Base-by-base conservation (phyloP, 2,113 vertebrate genomes). In the Ailuropoda melanoleuca region DNA sequence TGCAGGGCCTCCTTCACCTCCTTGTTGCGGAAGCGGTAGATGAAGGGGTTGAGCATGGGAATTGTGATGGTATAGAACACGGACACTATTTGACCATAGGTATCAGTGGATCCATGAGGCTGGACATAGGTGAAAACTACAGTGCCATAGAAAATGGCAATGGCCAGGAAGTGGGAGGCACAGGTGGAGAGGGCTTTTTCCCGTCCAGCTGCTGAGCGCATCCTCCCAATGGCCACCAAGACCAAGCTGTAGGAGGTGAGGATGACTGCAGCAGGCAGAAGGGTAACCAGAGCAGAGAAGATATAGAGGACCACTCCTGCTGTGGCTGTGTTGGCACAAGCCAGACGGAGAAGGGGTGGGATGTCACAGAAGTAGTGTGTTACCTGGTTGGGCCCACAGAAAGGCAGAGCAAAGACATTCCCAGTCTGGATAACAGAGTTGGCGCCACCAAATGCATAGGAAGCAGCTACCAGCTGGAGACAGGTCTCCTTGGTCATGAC, bases 11-110 rank as follows among this genome's bases (percentile, higher is more conserved):
- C 60, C 62, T 96, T 96, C 6, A 96, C 95, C 68, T 98, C 93
- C 34, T 93, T 88, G 83, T 97, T 97, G 37, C 74, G 72, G 80
- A 98, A 90, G 92, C 98, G 97, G 1, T 95, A 96, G 83, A 93
- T 98, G 84, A 97, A 88, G 19, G 94, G 93, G 14, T 95, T 96
- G 90, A 97, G 95, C 94, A 78, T 97, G 48, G 95, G 92, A 10
- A 88, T 97, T 37, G 96, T 23, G 58, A 97, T 90, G 80, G 95
- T 97, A 56, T 92, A 96, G 90, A 97, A 96, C 68, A 95, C 2
- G 1, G 97, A 98, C 14, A 95, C 88, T 5, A 90, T 55, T 80
- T 95, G 94, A 50, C 75, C 39, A 2, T 58, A 80, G 50, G 53
- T n/a, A 12, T 92, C 87, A 2, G 21, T 48, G 64, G 90, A 48